Percentiles rank a stretch among this genome's conserved stretches.
Evolutionary conservation across 2,113 vertebrate species (phyloP).

Genomic region (Strigops habroptila): DNA sequence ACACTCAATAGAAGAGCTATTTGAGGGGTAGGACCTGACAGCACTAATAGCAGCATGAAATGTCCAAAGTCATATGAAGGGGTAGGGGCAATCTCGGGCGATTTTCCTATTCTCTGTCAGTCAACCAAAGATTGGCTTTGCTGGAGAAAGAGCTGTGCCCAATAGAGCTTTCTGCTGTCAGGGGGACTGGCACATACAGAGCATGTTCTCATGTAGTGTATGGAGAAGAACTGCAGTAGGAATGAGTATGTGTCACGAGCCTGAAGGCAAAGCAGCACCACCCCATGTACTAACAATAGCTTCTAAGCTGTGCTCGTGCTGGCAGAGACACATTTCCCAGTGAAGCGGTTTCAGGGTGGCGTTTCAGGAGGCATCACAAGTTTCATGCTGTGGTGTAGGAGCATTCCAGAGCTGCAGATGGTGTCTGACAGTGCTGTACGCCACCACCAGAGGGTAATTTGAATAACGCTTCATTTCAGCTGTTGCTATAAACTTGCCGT

Average conservation of each 20-base stretch:
- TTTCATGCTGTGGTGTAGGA: not conserved
- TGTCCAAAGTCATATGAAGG: not conserved
- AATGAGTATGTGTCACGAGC: not conserved
- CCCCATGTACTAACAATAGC: not conserved
- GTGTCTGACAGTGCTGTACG: constrained; percentile 25
- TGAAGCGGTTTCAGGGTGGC: constrained; percentile 27
- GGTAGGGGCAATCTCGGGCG: no score
- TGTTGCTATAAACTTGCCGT: constrained; percentile 31
- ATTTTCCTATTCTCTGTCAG: not conserved
- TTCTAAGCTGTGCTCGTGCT: not conserved
- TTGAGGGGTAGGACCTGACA: not conserved
- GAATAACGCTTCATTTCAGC: constrained; percentile 55
- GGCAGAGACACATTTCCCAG: not conserved
- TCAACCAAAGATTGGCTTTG: not conserved
- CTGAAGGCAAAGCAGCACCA: not conserved
- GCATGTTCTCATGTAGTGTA: not conserved
- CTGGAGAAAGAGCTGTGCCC: fast-evolving
- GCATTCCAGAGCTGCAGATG: constrained; percentile 18
- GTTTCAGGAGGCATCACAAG: constrained; percentile 23
- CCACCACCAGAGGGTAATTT: constrained; percentile 53
- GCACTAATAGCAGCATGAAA: fast-evolving
- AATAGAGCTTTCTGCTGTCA: fast-evolving
- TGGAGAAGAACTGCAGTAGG: not conserved
- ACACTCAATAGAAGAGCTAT: not conserved
- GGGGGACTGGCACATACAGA: fast-evolving